phyloP scores from a whole-genome alignment of 2,797 vertebrate genomes.

The Gallinago solitaria region DNA sequence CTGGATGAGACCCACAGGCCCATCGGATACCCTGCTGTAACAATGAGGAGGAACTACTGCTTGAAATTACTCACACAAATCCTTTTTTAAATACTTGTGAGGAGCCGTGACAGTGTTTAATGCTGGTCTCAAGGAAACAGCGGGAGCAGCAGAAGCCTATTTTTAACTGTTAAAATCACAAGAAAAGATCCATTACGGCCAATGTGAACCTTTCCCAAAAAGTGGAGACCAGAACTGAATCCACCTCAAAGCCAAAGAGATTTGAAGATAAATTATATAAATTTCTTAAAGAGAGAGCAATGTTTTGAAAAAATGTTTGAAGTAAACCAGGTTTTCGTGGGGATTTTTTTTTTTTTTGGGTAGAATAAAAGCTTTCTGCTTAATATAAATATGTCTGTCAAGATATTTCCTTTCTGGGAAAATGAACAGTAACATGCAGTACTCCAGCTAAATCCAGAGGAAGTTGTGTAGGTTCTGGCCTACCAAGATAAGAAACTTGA shows the following conservation, averaged over 20 bases:
- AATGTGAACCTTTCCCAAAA: neutral
- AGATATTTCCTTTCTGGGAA: constrained; percentile 6
- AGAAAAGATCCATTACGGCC: neutral
- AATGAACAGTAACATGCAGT: neutral
- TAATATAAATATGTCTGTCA: neutral
- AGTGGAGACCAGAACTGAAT: neutral
- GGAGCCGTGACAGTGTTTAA: neutral
- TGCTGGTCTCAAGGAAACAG: neutral
- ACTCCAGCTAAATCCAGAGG: neutral
- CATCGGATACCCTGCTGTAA: neutral
- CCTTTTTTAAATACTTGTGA: neutral
- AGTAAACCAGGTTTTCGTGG: neutral
- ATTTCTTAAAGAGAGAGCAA: neutral
- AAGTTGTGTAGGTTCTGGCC: neutral
- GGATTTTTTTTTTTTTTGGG: neutral
- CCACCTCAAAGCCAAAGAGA: neutral
- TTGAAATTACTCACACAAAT: neutral
- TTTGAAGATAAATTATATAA: neutral
- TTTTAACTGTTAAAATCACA: neutral
- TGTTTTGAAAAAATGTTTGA: neutral
- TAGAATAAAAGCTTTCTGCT: neutral
- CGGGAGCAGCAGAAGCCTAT: neutral
- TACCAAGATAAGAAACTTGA: constrained; percentile 22
- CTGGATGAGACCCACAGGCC: neutral
- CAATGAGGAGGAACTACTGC: neutral